Evolutionary conservation across 2,113 vertebrate species (phyloP), one percentile per base, ranked within the genome.

Genomic region (Pica pica): DNA sequence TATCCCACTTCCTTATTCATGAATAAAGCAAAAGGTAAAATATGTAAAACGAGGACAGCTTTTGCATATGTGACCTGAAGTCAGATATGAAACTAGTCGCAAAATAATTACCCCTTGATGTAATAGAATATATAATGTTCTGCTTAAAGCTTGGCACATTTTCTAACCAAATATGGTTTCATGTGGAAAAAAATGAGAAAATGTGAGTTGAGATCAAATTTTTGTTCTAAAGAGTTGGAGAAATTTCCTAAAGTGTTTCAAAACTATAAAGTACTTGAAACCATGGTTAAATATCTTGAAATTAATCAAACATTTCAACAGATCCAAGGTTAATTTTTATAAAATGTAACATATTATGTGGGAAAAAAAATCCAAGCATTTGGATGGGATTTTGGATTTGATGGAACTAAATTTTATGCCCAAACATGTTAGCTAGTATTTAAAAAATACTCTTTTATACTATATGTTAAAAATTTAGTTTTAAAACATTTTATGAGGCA

Each of bases 1-100:
- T 86, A 91, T 69, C 44, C 42, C 30, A 52, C 24, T 75, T 89
- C 41, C 71, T 16, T 68, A 87, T 82, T 94, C 53, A 92, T 65
- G 44, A 94, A 88, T 89, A 95, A 92, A 91, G 60, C 44, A 87
- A 92, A 86, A 86, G 44, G 17, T 61, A 86, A 75, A 90, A 78
- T 60, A 52, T 70, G 39, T 47, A 55, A 49, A 83, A 87, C 3
- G 18, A 49, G 3, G 5, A 35, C 26, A 86, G 13, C 41, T 33
- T 93, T 94, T 81, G 42, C 59, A 46, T 83, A 39, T 75, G 59
- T 86, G 76, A 89, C 24, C 53, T 53, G n/a, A 94, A 74, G 44
- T 52, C 64, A 91, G 49, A 80, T 46, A 71, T 11, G 31, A 70
- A 94, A 57, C 30, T 63, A 75, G 50, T 80, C 26, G 84, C 31